A percentile compares a stretch with the other conserved stretches of the same genome.
Conservation (phyloP, 1,140 invertebrate genomes). For the Cylas formicarius region DNA sequence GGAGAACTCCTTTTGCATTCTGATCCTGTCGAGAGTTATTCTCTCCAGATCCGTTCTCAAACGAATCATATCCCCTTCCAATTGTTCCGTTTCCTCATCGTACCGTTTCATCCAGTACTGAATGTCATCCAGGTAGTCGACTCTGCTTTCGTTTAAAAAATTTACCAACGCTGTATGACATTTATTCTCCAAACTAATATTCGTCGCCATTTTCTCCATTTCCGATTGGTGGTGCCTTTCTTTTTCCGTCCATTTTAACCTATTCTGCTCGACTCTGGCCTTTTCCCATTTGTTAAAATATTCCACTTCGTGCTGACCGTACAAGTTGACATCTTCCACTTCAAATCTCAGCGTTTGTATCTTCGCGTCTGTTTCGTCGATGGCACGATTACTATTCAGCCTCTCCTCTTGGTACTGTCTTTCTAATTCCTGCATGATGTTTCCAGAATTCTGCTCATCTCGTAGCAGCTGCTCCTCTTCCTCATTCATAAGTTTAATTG, state of each 20-base stretch:
- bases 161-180: constrained; percentile 15
- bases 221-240: constrained; percentile 9
- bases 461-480: constrained; percentile 19
- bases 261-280: constrained; percentile 20
- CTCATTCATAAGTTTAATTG: constrained; percentile 13
- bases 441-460: constrained; percentile 10
- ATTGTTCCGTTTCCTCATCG: constrained; percentile 19
- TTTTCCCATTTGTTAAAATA: constrained; percentile 21
- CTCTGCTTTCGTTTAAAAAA: constrained; percentile 19
- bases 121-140: constrained; percentile 18
- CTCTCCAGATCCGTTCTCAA: constrained; percentile 16
- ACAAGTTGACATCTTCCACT: constrained; percentile 18
- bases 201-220: constrained; percentile 9
- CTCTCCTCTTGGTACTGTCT: constrained; percentile 17
- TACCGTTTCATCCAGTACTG: constrained; percentile 23
- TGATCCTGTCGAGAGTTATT: constrained; percentile 8
- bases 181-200: constrained; percentile 16
- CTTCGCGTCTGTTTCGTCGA: constrained; percentile 22
- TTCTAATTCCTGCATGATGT: constrained; percentile 15
- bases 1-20: constrained; percentile 10
- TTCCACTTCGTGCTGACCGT: constrained; percentile 10
- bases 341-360: constrained; percentile 20
- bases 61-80: constrained; percentile 16
- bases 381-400: constrained; percentile 19
- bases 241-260: constrained; percentile 15